Evolutionary conservation across 2,888 invertebrate genomes (phyloP).

Genomic region (Cheilosia urbana): DNA sequence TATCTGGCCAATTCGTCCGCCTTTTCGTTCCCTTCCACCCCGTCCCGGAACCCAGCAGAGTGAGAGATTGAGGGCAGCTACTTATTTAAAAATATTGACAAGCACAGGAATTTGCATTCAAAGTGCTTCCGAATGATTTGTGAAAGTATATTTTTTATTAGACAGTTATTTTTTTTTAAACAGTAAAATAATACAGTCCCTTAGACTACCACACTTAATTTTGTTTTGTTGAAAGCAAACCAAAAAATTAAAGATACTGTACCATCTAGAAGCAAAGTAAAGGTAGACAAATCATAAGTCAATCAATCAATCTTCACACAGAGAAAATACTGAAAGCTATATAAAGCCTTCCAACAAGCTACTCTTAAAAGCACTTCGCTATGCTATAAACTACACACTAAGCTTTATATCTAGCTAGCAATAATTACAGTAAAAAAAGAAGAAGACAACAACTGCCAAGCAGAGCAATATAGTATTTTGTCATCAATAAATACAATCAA

Average conservation of each 20-base stretch:
- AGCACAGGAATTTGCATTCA: too few species aligned
- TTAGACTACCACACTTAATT: too few species aligned
- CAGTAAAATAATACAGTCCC: too few species aligned
- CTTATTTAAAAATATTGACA: too few species aligned
- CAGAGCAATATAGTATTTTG: slow-evolving; percentile 20
- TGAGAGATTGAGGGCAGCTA: too few species aligned
- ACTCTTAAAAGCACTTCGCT: slow-evolving; percentile 20
- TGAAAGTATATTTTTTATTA: too few species aligned
- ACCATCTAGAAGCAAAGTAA: slow-evolving; percentile 23
- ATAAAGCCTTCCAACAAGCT: slow-evolving; percentile 48
- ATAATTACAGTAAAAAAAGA: slow-evolving; percentile 9
- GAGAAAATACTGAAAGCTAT: slow-evolving; percentile 72
- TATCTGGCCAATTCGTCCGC: too few species aligned
- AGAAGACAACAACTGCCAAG: slow-evolving; percentile 13
- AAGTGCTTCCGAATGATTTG: too few species aligned
- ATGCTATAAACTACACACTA: slow-evolving; percentile 42
- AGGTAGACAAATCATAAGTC: slow-evolving; percentile 14
- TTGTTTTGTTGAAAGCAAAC: not conserved
- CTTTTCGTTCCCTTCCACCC: too few species aligned
- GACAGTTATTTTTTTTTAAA: too few species aligned
- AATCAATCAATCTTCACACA: slow-evolving; percentile 67
- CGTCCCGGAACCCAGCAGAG: too few species aligned
- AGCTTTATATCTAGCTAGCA: slow-evolving; percentile 4
- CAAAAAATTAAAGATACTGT: slow-evolving; percentile 28
- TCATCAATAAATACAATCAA: slow-evolving; percentile 7